Base-by-base conservation (phyloP, 2,113 vertebrate genomes). In the Rhabdomys dilectus region DNA sequence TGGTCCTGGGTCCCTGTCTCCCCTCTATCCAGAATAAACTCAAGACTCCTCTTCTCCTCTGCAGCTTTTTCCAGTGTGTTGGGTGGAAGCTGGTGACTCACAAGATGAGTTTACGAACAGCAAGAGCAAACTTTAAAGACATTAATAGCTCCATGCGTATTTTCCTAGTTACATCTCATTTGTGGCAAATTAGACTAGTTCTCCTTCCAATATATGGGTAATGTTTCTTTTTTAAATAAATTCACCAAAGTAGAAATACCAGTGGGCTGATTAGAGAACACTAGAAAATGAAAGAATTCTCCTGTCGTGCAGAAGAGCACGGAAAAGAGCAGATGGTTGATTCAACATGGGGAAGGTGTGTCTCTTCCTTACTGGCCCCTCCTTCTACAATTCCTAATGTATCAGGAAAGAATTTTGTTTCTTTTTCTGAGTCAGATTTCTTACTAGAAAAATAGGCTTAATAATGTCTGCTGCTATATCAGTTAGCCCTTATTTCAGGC, bases 31-130 rank as follows among this genome's bases (percentile, higher is more conserved):
- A 13, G 39, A 68, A 45, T 9, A 42, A 60, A 13, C 9, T 16
- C 60, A 42, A 17, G 21, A 11, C 29, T 48, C 64, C 0, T 0
- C 19, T 17, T 60, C 76, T 64, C 21, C 22, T 0, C 21, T 1
- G 51, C 45, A 60, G 86, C 10, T 34, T 56, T 81, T 80, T 51
- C 39, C 45, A 15, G 0, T 26, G 48, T 10, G 16, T 53, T 11
- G 0, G 0, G 0, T 21, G 10, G 5, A 53, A 62, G 26, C 9
- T 0, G 10, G n/a, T 2, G n/a, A 48, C 8, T 7, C n/a, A 1
- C 13, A 29, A 62, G 91, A n/a, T 15, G 2, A 45, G 42, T 48
- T 60, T 42, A 31, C 0, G 39, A 13, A 21, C 4, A 5, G 16
- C 29, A 1, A 11, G 70, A 80, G 22, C 60, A 68, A 53, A 82